phyloP scores from a whole-genome alignment of 2,888 invertebrate genomes.

The Hypolimnas misippus region DNA sequence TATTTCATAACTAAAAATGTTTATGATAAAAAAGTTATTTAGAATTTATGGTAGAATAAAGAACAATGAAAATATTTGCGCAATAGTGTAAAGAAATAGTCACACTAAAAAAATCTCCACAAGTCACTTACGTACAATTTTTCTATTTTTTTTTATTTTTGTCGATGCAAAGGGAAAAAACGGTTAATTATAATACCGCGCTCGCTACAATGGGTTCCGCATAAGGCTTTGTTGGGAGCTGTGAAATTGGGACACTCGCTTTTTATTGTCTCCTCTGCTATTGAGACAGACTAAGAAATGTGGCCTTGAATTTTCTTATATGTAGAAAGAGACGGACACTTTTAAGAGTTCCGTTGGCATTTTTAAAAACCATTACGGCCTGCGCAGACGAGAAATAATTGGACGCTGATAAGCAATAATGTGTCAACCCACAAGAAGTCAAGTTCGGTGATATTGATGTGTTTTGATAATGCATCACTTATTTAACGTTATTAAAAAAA shows the following conservation, averaged over 20 bases:
- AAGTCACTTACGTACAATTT: not conserved
- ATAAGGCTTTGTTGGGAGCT: constrained; percentile 24
- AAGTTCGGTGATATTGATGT: too few relatives aligned
- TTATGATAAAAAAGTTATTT: too few relatives aligned
- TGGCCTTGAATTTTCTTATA: constrained; percentile 24
- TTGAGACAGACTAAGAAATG: constrained; percentile 7
- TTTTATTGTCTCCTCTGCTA: constrained; percentile 23
- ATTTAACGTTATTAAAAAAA: too few relatives aligned
- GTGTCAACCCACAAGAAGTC: too few relatives aligned
- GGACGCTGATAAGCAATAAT: too few relatives aligned
- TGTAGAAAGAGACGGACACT: constrained; percentile 7
- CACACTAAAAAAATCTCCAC: not conserved
- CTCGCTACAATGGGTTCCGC: constrained; percentile 21
- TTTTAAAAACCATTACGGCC: not conserved
- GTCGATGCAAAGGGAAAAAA: constrained; percentile 15
- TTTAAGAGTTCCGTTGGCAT: constrained; percentile 1
- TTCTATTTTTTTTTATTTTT: not conserved
- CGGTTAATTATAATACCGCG: constrained; percentile 27
- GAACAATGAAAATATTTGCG: too few relatives aligned
- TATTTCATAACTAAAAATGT: too few relatives aligned
- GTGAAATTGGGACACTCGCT: constrained; percentile 29
- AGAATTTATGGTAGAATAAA: too few relatives aligned
- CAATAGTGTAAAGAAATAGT: not conserved
- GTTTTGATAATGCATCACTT: too few relatives aligned
- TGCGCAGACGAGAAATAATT: too few relatives aligned